A percentile compares a stretch with the other conserved stretches of the same genome.
phyloP scores from a whole-genome alignment of 2,888 invertebrate genomes.

The Machimus rusticus region DNA sequence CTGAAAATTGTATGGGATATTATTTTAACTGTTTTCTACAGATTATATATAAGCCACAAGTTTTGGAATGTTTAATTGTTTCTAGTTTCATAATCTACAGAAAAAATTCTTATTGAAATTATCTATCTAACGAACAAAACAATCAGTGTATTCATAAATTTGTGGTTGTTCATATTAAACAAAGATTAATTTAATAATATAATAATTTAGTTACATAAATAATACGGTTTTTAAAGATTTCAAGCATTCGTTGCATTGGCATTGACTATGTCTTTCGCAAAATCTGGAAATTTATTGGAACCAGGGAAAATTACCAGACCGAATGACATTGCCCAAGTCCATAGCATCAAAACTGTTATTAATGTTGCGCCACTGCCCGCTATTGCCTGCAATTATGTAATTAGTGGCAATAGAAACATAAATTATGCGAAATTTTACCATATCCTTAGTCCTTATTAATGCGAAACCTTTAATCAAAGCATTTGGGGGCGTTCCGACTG shows the following conservation, averaged over 20 bases:
- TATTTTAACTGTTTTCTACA: no score
- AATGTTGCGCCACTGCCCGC: slow-evolving; percentile 82
- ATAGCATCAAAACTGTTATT: slow-evolving; percentile 75
- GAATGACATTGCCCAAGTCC: slow-evolving; percentile 74
- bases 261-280: neutral
- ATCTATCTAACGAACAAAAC: no score
- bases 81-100: no score
- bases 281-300: slow-evolving; percentile 66
- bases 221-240: neutral
- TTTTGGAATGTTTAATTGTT: no score
- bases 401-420: neutral
- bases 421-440: slow-evolving; percentile 64
- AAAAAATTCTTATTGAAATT: no score
- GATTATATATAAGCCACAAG: no score
- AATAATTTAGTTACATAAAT: no score
- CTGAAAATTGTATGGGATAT: no score
- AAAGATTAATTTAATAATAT: no score
- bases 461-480: slow-evolving; percentile 89
- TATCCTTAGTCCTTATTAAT: slow-evolving; percentile 79
- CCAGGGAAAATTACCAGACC: slow-evolving; percentile 74
- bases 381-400: slow-evolving; percentile 65
- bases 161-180: no score
- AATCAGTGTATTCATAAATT: no score
- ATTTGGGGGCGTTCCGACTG: slow-evolving; percentile 94
- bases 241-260: neutral